Conservation (phyloP, 2,797 vertebrate genomes). For the Characodon lateralis region DNA sequence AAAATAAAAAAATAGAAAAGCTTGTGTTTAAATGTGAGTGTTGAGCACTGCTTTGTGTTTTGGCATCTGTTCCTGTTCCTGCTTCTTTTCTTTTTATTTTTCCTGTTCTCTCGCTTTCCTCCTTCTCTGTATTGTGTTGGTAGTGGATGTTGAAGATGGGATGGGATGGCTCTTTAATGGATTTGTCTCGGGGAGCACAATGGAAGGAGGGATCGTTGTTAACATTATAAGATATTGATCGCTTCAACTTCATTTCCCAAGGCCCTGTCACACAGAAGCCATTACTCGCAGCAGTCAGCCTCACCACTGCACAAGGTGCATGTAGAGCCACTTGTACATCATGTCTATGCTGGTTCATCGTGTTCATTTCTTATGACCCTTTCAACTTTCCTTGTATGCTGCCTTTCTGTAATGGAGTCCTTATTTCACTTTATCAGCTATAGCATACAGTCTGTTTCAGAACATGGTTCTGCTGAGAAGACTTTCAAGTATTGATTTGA, state of each 20-base stretch:
- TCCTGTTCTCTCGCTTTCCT: constrained; percentile 18
- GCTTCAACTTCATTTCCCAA: constrained; percentile 74
- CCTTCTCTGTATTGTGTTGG: constrained; percentile 48
- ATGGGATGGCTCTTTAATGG: constrained; percentile 75
- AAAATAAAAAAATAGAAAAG: constrained; percentile 3
- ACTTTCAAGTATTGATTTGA: too few species aligned
- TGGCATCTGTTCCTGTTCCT: constrained; percentile 43
- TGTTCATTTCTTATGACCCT: constrained; percentile 50
- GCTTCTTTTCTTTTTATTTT: constrained; percentile 12
- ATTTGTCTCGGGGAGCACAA: constrained; percentile 76
- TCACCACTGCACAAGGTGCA: constrained; percentile 20
- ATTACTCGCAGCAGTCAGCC: constrained; percentile 76
- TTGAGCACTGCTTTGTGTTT: constrained; percentile 48
- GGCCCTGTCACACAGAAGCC: constrained; percentile 73
- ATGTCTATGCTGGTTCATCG: constrained; percentile 46
- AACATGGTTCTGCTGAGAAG: constrained; percentile 1
- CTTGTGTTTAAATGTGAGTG: constrained; percentile 27
- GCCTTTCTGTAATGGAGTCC: constrained; percentile 27
- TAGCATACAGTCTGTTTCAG: constrained; percentile 12
- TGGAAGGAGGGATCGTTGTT: constrained; percentile 75
- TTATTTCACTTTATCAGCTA: constrained; percentile 29
- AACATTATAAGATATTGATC: constrained; percentile 84
- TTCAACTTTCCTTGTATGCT: constrained; percentile 23
- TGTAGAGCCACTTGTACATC: constrained; percentile 13
- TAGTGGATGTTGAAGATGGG: constrained; percentile 58